These are phyloP conservation scores for Macquaria ambigua DNA, from an alignment of 2,113 vertebrate genomes.

Conservation along the genomic window DNA sequence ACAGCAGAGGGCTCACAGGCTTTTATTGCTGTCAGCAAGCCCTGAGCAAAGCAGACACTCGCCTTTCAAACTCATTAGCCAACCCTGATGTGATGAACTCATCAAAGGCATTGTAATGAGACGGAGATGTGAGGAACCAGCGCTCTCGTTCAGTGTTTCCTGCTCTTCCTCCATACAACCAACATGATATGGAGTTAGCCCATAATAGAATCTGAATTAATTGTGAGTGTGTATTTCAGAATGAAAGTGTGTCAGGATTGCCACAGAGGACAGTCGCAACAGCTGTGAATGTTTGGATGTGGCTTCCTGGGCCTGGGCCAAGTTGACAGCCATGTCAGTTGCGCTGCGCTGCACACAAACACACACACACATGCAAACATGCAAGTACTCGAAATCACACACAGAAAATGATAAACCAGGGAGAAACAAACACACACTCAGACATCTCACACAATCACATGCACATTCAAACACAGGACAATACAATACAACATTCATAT, in stretches of 20 bases:
- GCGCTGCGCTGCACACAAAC: neutral
- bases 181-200: slow-evolving; percentile 42
- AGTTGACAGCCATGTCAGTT: slow-evolving; percentile 72
- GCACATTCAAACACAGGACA: slow-evolving; percentile 1
- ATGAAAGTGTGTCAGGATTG: slow-evolving; percentile 61
- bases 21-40: slow-evolving; percentile 74
- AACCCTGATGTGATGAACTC: slow-evolving; percentile 75
- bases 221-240: slow-evolving; percentile 57
- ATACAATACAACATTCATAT: neutral
- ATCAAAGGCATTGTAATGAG: slow-evolving; percentile 75
- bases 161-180: slow-evolving; percentile 40
- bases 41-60: slow-evolving; percentile 71
- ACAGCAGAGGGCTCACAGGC: slow-evolving; percentile 52
- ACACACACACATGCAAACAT: neutral
- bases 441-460: neutral
- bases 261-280: slow-evolving; percentile 71
- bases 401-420: slow-evolving; percentile 12
- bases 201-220: slow-evolving; percentile 65
- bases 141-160: slow-evolving; percentile 13
- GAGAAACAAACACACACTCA: neutral
- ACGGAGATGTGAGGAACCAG: slow-evolving; percentile 32
- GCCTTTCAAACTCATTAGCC: slow-evolving; percentile 77
- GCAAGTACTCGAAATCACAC: neutral
- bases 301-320: slow-evolving; percentile 71
- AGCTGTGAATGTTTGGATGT: slow-evolving; percentile 78